A percentile compares a stretch with the other conserved stretches of the same genome.
Evolutionary conservation across 2,888 invertebrate genomes (phyloP).

Genomic region (Lutraria lutraria): DNA sequence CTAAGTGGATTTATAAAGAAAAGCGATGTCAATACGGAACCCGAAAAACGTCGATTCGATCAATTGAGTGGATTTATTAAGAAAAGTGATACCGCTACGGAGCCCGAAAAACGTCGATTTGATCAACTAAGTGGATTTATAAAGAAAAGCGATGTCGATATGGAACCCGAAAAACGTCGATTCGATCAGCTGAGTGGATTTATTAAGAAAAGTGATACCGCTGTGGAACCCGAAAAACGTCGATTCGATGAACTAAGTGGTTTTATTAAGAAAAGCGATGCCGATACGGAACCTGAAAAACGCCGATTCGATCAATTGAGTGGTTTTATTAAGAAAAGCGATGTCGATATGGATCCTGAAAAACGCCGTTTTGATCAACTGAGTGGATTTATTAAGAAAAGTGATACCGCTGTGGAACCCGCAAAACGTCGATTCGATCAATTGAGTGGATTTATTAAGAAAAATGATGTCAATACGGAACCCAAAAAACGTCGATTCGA

Average conservation of each 20-base stretch:
- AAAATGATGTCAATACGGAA: not conserved
- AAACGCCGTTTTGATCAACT: constrained; percentile 23
- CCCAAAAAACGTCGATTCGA: constrained; percentile 4
- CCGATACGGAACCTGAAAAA: not conserved
- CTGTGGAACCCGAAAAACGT: constrained; percentile 24
- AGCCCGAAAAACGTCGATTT: not conserved
- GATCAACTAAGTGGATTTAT: constrained; percentile 36
- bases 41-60: constrained; percentile 26
- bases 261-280: constrained; percentile 30
- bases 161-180: not conserved
- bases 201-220: constrained; percentile 33
- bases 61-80: constrained; percentile 31
- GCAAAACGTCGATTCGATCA: constrained; percentile 14
- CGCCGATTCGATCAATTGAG: constrained; percentile 35
- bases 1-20: constrained; percentile 30
- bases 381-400: constrained; percentile 34
- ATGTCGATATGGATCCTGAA: not conserved
- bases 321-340: constrained; percentile 27
- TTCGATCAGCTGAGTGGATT: constrained; percentile 44
- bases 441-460: constrained; percentile 37
- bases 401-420: not conserved
- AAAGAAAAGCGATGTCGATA: constrained; percentile 39
- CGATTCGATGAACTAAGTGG: constrained; percentile 25
- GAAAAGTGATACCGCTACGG: not conserved
- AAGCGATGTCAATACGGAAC: not conserved